Base-by-base conservation (phyloP, 2,797 vertebrate species). In the Heliangelus exortis region DNA sequence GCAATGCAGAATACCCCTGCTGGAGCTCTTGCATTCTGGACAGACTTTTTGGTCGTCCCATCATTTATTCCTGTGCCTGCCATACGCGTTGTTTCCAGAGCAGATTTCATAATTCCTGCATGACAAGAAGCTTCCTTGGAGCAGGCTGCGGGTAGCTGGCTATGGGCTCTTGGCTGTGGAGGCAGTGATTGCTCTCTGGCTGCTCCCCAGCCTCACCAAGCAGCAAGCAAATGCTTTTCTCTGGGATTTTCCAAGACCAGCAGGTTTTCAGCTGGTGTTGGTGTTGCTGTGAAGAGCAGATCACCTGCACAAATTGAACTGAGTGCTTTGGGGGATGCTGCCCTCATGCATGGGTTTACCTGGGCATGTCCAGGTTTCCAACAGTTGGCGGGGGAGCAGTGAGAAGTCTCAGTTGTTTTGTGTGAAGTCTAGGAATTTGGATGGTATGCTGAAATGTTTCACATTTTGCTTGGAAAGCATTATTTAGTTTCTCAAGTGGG, bases 181-280 rank as follows among this genome's bases (percentile, higher is more conserved):
- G 71, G n/a, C 51, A 3, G 4, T 7, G 22, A 4, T 55, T 13
- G 48, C 51, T 28, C 7, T 69, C 68, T 81, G 68, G 10, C 47
- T 47, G 47, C 61, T 39, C 71, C 21, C 18, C 41, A 17, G 5
- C 20, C 31, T 66, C 59, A 15, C 14, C 50, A 66, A 65, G 43
- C 59, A 84, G 39, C 73, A 55, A 63, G 45, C 17, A 48, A 2
- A 48, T 61, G 55, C 54, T 45, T 36, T 17, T 50, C 15, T 31
- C 33, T 55, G 53, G 22, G n/a, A 2, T 77, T 84, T 87, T 58
- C 34, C 36, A 73, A 54, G 43, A 22, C 26, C 41, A 25, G 2
- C 1, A 3, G 15, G 3, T 0, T 1, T 28, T 78, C 16, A 6
- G 18, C 72, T 51, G 66, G 53, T 15, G 4, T 19, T n/a, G 48